Percentiles rank a stretch among this genome's conserved stretches.
Conservation (phyloP, 2,113 vertebrate genomes). For the Oreochromis spilurus region DNA sequence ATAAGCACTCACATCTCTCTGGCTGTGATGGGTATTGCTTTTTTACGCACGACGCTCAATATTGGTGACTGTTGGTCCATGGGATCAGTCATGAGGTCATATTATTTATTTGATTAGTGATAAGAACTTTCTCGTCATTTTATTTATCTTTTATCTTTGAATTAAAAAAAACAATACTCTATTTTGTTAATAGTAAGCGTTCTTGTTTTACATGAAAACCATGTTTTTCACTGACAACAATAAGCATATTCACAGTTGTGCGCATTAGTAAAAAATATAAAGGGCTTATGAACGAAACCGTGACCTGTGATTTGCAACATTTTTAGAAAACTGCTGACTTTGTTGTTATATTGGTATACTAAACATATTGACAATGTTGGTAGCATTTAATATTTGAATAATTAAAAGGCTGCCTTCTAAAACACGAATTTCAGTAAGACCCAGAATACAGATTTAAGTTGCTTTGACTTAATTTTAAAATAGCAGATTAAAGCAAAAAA, state of each 20-base stretch:
- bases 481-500: neutral
- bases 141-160: neutral
- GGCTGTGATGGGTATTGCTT: neutral
- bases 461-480: neutral
- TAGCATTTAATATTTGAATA: neutral
- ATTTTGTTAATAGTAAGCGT: neutral
- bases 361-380: neutral
- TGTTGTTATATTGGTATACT: neutral
- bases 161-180: neutral
- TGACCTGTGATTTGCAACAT: neutral
- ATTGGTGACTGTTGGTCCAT: neutral
- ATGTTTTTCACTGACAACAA: fast-evolving
- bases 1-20: neutral
- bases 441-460: neutral
- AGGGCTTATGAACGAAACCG: neutral
- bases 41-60: neutral
- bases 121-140: neutral
- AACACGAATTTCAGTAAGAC: fast-evolving
- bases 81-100: neutral
- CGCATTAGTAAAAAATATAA: neutral
- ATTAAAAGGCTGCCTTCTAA: neutral
- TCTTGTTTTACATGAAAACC: neutral
- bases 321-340: neutral
- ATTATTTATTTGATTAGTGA: neutral
- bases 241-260: neutral